These are phyloP conservation scores for Triplophysa rosa DNA, from an alignment of 2,113 vertebrate genomes.

Conservation along the genomic window DNA sequence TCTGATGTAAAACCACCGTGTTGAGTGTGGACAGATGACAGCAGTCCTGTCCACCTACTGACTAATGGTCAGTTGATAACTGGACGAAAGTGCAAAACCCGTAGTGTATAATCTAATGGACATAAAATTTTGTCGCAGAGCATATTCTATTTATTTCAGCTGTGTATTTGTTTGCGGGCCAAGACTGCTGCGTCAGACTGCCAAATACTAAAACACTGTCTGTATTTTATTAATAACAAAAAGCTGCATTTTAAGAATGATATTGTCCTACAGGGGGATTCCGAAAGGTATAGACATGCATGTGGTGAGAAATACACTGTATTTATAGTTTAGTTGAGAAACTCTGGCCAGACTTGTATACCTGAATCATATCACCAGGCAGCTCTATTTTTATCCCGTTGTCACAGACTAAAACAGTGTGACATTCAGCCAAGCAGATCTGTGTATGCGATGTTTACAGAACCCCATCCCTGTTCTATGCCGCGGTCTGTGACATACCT, in stretches of 20 bases:
- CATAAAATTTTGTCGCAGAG: too few relatives aligned
- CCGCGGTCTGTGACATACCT: not conserved
- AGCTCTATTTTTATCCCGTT: not conserved
- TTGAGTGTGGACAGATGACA: not conserved
- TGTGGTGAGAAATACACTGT: not conserved
- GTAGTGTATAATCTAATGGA: too few relatives aligned
- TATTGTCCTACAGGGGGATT: not conserved
- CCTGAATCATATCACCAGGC: not conserved
- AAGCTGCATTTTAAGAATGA: too few relatives aligned
- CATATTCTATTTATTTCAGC: too few relatives aligned
- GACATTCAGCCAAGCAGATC: not conserved
- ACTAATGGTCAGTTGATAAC: not conserved
- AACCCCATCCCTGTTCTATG: not conserved
- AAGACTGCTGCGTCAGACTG: too few relatives aligned
- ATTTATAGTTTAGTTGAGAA: not conserved
- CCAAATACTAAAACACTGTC: too few relatives aligned
- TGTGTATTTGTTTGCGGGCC: too few relatives aligned
- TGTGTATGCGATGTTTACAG: not conserved
- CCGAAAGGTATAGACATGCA: too few relatives aligned
- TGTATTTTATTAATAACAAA: too few relatives aligned
- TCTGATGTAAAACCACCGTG: not conserved
- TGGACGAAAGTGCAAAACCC: not conserved
- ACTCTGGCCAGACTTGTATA: not conserved
- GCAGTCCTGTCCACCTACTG: not conserved
- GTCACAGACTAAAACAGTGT: constrained; percentile 3